phyloP scores from a whole-genome alignment of 2,888 invertebrate genomes.

The Amphipoea lucens region DNA sequence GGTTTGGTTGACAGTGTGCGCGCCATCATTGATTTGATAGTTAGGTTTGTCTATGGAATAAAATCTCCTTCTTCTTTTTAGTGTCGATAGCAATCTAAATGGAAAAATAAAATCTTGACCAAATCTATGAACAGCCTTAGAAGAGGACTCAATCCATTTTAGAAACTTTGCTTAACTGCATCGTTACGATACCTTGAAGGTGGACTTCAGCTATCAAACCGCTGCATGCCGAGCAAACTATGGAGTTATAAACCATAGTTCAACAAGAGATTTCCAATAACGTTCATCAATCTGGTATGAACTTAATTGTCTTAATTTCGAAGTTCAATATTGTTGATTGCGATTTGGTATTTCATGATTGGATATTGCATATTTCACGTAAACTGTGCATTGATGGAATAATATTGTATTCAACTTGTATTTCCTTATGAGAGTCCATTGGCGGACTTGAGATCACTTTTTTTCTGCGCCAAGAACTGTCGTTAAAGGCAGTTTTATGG shows the following conservation, averaged over 20 bases:
- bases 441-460: background rate
- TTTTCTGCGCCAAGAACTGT: background rate
- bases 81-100: no score
- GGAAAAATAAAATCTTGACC: background rate
- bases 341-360: background rate
- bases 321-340: background rate
- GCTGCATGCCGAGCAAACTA: background rate
- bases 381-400: background rate
- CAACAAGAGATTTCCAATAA: background rate
- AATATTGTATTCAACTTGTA: background rate
- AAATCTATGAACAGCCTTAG: background rate
- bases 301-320: background rate
- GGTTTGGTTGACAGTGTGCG: background rate
- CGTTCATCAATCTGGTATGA: constrained; percentile 10
- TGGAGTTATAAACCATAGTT: background rate
- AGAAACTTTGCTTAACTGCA: background rate
- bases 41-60: background rate
- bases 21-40: background rate
- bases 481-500: background rate
- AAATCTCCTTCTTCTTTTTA: no score
- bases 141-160: background rate
- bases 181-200: background rate
- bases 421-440: background rate
- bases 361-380: background rate
- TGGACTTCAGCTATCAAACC: background rate